Evolutionary conservation across 2,888 invertebrate species (phyloP).

Genomic region (Opisthograptis luteolata): DNA sequence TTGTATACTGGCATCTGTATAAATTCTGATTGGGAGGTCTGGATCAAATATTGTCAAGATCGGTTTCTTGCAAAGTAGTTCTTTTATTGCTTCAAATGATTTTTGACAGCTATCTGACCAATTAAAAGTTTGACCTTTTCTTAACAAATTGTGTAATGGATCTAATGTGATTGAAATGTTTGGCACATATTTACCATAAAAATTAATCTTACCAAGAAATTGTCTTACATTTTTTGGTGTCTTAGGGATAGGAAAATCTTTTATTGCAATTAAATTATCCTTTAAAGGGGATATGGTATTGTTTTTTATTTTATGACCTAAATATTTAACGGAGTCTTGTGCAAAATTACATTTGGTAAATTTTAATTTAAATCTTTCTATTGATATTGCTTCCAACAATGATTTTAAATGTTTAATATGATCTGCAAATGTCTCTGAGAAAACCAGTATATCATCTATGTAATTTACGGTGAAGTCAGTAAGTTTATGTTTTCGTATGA

Average conservation of each 20-base stretch:
- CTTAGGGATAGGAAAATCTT: constrained; percentile 29
- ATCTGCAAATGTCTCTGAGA: no score
- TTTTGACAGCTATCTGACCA: constrained; percentile 31
- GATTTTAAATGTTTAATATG: no score
- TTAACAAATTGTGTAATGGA: constrained; percentile 37
- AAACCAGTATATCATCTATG: no score
- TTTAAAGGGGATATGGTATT: constrained; percentile 38
- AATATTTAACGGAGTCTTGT: constrained; percentile 32
- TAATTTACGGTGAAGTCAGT: no score
- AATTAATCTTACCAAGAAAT: constrained; percentile 36
- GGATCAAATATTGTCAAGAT: constrained; percentile 23
- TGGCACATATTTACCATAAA: constrained; percentile 36
- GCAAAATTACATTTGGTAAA: constrained; percentile 25
- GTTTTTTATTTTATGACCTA: constrained; percentile 18
- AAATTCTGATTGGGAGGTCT: constrained; percentile 22
- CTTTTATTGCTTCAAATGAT: constrained; percentile 32
- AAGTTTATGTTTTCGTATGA: no score
- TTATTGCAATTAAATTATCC: constrained; percentile 41
- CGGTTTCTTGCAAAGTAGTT: constrained; percentile 32
- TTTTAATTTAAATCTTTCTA: no score
- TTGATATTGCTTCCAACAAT: no score
- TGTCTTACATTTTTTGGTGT: constrained; percentile 39
- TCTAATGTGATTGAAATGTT: constrained; percentile 34
- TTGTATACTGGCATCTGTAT: constrained; percentile 24
- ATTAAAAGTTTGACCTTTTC: constrained; percentile 28